Conservation (phyloP, 2,888 invertebrate genomes). For the Tethea ocularis region DNA sequence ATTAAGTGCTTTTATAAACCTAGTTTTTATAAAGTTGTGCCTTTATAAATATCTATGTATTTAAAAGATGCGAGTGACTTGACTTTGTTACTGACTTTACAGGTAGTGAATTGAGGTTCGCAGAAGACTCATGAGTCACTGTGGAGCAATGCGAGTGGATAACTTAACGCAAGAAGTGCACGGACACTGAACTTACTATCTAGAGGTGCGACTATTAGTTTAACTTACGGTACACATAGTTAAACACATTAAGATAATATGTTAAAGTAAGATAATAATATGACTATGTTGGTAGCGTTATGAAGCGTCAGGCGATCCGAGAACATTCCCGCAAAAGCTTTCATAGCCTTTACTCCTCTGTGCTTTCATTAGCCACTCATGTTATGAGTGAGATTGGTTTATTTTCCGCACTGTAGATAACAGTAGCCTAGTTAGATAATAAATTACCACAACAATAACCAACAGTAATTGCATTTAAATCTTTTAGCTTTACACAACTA, state of each 20-base stretch:
- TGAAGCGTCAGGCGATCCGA: neutral
- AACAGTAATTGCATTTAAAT: neutral
- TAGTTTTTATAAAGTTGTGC: no score
- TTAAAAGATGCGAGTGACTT: no score
- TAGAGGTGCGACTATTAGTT: conserved; percentile 45
- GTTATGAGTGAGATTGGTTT: neutral
- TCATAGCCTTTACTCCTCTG: no score
- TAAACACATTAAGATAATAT: conserved; percentile 40
- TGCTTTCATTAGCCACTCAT: neutral
- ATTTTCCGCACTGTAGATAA: neutral
- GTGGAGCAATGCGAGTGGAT: conserved; percentile 39
- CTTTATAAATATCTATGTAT: no score
- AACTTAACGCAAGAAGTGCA: conserved; percentile 35
- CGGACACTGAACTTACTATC: conserved; percentile 48
- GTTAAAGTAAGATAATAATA: neutral
- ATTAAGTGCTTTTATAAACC: no score
- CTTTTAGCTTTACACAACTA: neutral
- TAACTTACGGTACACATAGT: conserved; percentile 13
- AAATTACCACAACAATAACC: neutral
- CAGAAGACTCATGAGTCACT: conserved; percentile 49
- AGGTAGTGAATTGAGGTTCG: conserved; percentile 23
- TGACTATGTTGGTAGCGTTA: neutral
- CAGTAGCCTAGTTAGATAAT: neutral
- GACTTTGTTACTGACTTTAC: neutral
- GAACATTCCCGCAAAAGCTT: conserved; percentile 10